A percentile compares a stretch with the other conserved stretches of the same genome.
These are phyloP conservation scores for Agrochola circellaris DNA, from an alignment of 2,888 invertebrate genomes.

Conservation along the genomic window DNA sequence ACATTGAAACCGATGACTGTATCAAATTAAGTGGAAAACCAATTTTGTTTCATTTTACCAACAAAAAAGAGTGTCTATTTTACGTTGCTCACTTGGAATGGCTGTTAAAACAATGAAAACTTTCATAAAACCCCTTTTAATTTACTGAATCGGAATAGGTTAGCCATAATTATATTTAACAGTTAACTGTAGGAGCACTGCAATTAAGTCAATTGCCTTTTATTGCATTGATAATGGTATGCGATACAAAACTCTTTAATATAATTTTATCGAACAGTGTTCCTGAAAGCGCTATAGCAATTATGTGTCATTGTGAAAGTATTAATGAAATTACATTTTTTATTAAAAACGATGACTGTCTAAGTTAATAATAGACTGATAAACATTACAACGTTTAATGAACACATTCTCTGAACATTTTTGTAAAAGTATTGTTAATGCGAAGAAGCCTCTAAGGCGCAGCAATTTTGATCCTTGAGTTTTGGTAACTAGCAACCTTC, in stretches of 20 bases:
- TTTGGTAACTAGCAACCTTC: not conserved
- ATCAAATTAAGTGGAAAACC: slow-evolving; percentile 33
- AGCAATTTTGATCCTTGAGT: too few species aligned
- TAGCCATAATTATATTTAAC: slow-evolving; percentile 64
- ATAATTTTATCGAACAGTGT: slow-evolving; percentile 46
- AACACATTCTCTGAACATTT: not conserved
- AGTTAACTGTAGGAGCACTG: slow-evolving; percentile 57
- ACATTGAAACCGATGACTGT: slow-evolving; percentile 29
- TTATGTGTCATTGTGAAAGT: slow-evolving; percentile 9
- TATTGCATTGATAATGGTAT: slow-evolving; percentile 68
- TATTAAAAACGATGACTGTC: not conserved
- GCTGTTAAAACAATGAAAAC: slow-evolving; percentile 46
- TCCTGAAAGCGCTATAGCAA: slow-evolving; percentile 18
- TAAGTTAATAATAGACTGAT: not conserved
- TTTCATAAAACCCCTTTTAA: slow-evolving; percentile 60
- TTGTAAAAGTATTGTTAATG: not conserved
- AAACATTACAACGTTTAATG: not conserved
- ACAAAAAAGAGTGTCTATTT: slow-evolving; percentile 41
- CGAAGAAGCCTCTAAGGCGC: too few species aligned
- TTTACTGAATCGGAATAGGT: slow-evolving; percentile 50
- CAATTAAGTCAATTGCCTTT: slow-evolving; percentile 68
- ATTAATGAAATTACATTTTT: not conserved
- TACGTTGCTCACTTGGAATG: slow-evolving; percentile 40
- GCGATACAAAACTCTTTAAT: slow-evolving; percentile 63
- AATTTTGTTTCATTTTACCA: slow-evolving; percentile 31